Conservation (phyloP, 2,113 vertebrate genomes). For the Poecile atricapillus region DNA sequence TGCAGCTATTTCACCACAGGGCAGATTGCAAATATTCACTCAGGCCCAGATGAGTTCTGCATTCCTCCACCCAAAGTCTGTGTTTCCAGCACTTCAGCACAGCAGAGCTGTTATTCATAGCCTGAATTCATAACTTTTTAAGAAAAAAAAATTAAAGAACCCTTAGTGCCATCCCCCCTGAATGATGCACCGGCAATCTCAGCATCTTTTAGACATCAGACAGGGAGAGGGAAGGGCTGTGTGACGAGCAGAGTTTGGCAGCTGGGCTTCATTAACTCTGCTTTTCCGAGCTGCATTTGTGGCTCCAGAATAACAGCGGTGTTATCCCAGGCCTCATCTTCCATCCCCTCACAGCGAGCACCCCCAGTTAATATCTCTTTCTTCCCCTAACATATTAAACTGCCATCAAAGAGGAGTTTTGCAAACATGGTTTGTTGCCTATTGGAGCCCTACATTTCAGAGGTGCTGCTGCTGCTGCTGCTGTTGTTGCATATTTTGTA, state of each 20-base stretch:
- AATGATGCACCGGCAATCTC: background rate
- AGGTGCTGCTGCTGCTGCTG: background rate
- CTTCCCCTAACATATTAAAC: background rate
- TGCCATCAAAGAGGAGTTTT: background rate
- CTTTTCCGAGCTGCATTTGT: background rate
- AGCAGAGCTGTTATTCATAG: background rate
- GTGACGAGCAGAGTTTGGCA: background rate
- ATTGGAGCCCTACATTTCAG: background rate
- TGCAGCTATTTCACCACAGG: background rate
- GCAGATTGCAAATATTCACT: background rate
- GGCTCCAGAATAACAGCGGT: background rate
- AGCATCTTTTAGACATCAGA: background rate
- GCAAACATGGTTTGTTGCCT: conserved; percentile 11
- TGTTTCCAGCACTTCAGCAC: background rate
- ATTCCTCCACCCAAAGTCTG: background rate
- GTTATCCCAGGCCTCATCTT: background rate
- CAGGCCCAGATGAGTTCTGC: background rate
- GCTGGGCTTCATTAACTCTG: conserved; percentile 3
- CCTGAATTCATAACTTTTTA: background rate
- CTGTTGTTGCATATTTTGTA: background rate
- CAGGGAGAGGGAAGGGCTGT: background rate
- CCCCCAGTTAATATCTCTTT: background rate
- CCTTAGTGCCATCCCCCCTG: rapidly evolving
- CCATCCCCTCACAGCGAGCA: background rate
- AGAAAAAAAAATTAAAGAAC: background rate